Evolutionary conservation across 2,888 invertebrate species (phyloP), one percentile per base, ranked within the genome.

Genomic region (Dolichomitus sp.): DNA sequence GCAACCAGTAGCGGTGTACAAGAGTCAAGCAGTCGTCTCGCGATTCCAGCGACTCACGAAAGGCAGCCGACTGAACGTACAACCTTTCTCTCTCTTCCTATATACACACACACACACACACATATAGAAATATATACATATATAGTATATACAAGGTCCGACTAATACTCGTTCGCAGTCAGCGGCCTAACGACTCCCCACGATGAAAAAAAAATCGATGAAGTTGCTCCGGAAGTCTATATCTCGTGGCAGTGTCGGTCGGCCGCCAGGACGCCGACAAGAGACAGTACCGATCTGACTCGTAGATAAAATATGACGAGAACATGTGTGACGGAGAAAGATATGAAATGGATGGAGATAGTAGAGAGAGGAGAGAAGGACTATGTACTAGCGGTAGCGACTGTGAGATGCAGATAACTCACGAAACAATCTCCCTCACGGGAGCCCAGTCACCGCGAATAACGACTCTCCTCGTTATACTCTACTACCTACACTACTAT

Each of bases 381-480:
- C 23, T 50, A 27, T 33, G 54, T 57, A 57, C 57, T 70, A 70
- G 72, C 80, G 68, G 89, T 90, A 90, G 88, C 88, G 70, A 83
- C 65, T 78, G 83, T 70, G 83, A 88, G 90, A 90, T 88, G 84
- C 84, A 87, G 89, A 88, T 89, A 89, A 82, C 87, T 86, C 76
- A 81, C 66, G 85, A 85, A 87, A 84, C 82, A 80, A 86, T 87
- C 86, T 85, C 74, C 52, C 57, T 68, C 80, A 48, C 78, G 68
- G 65, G 80, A 85, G 85, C 81, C 76, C 57, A 85, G 86, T 85
- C 83, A 86, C 83, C 69, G 88, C 84, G 83, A 86, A 84, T 89
- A 89, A 89, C 84, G 87, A 89, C 85, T 87, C 80, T 68, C 80
- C 87, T 89, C 80, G 84, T 89, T 88, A 88, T 85, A 84, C 83